Conservation (phyloP, 2,113 vertebrate species). For the Corythornis madagascariensis region DNA sequence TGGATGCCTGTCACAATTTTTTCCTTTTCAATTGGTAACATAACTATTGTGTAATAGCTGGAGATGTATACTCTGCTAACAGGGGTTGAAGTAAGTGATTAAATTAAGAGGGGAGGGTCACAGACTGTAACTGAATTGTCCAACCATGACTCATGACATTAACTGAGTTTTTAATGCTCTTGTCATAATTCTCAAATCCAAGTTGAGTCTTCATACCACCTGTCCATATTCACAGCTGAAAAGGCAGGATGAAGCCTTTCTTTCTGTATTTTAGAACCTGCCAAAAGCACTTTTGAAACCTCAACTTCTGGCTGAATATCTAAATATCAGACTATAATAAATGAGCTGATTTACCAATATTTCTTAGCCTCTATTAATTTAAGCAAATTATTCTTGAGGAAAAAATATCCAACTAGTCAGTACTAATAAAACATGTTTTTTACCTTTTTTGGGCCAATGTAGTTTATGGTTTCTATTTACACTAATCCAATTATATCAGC, state of each 20-base stretch:
- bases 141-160: conserved; percentile 52
- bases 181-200: conserved; percentile 28
- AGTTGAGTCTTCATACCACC: background rate
- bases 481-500: conserved; percentile 33
- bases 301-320: background rate
- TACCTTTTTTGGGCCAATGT: background rate
- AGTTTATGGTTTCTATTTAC: conserved; percentile 24
- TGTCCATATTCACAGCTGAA: background rate
- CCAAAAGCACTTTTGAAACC: background rate
- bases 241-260: background rate
- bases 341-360: background rate
- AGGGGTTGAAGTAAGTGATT: background rate
- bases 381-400: background rate
- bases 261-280: background rate
- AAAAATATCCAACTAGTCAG: background rate
- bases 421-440: background rate
- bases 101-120: conserved; percentile 56
- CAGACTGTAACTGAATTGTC: conserved; percentile 53
- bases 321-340: background rate
- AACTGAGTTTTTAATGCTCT: conserved; percentile 49
- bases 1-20: background rate
- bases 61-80: background rate
- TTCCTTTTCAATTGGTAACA: background rate
- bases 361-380: background rate
- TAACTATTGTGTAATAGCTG: background rate